Conservation (phyloP, 2,797 vertebrate species). For the Clarias pachynema region DNA sequence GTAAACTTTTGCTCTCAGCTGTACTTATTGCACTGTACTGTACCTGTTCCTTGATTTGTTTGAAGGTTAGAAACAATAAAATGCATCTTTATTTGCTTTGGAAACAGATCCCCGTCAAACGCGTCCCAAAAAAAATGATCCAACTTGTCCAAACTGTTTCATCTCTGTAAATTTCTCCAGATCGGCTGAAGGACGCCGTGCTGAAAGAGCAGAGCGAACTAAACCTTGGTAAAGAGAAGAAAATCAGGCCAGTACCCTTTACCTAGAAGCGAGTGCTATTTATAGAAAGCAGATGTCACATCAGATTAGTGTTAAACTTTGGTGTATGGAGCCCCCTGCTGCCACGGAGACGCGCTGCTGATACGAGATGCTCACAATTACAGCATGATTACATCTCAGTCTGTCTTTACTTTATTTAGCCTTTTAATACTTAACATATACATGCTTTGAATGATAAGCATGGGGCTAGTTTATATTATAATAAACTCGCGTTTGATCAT, state of each 20-base stretch:
- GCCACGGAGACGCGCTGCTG: constrained; percentile 41
- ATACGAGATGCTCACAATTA: neutral
- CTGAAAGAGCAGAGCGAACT: constrained; percentile 8
- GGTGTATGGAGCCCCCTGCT: constrained; percentile 72
- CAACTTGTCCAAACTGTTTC: neutral
- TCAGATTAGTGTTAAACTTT: constrained; percentile 58
- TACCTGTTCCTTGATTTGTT: neutral
- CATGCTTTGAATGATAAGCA: neutral
- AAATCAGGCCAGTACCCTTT: constrained; percentile 58
- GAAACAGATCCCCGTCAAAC: neutral
- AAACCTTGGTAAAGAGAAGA: constrained; percentile 48
- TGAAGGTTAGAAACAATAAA: neutral
- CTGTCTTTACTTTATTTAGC: neutral
- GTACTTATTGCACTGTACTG: neutral
- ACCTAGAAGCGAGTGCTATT: constrained; percentile 61
- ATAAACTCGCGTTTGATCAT: too few relatives aligned
- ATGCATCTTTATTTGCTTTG: neutral
- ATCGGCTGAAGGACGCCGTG: neutral
- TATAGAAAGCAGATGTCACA: constrained; percentile 57
- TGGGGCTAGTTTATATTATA: neutral
- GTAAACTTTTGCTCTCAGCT: neutral
- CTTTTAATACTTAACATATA: neutral
- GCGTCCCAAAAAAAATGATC: neutral
- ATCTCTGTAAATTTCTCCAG: neutral
- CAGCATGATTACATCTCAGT: neutral